Base-by-base conservation (phyloP, 2,797 vertebrate species). In the Heliangelus exortis region DNA sequence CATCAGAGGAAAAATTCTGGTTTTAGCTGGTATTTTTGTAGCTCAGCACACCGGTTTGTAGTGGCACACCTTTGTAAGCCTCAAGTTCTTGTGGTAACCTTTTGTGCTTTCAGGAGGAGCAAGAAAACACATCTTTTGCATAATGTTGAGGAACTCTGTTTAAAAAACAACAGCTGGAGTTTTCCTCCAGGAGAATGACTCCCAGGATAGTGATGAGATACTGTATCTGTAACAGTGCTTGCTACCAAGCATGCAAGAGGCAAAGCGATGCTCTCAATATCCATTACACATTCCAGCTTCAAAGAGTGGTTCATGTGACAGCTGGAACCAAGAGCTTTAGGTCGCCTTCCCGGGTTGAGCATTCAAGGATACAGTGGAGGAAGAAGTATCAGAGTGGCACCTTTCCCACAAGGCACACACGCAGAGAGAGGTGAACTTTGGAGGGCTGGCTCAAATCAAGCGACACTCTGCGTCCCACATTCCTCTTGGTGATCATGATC, bases 371-470 rank as follows among this genome's bases (percentile, higher is more conserved):
- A 66, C 47, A 69, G 84, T 12, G 13, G 87, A 81, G 80, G 88
- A 79, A 71, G 81, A 94, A 93, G 79, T 80, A 85, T 61, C 7
- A 16, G 39, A 6, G 6, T 25, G 34, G 69, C 53, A 10, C 65
- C 48, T 45, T 90, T 92, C 87, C 90, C 55, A 9, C 69, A 84
- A 50, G 41, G 65, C 77, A 74, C 14, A 22, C 76, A 36, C 7
- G 31, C 21, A 80, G 58, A 2, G 9, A 86, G 9, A 86, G 75
- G 55, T 55, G 76, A 54, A 90, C 83, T 96, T 91, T 13, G 90
- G 54, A 71, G 57, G 45, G 75, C 36, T 66, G 54, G 11, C 51
- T 96, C 84, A 92, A 90, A 93, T 78, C 84, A 94, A 83, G 81
- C 25, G 20, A 91, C 65, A 83, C 48, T 12, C 55, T 2, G 1